Evolutionary conservation across 2,888 invertebrate genomes (phyloP).

Genomic region (Oxyscelio sp.): DNA sequence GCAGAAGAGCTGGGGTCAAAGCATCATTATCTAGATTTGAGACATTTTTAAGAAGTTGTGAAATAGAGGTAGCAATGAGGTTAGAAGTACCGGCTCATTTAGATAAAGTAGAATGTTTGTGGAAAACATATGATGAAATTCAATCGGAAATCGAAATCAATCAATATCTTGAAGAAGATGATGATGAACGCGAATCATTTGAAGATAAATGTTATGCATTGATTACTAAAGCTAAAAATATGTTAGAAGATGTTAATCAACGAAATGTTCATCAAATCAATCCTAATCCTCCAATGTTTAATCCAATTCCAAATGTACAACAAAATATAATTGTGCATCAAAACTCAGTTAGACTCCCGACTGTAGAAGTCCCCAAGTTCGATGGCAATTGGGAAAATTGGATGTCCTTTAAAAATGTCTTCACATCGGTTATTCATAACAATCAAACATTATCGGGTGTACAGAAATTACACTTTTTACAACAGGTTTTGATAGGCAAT

Average conservation of each 20-base stretch:
- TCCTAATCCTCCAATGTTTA: background rate
- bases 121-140: constrained; percentile 1
- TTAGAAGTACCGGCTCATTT: constrained; percentile 1
- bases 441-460: constrained; percentile 3
- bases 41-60: background rate
- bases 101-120: constrained; percentile 7
- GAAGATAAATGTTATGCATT: constrained; percentile 10
- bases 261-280: background rate
- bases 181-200: constrained; percentile 19
- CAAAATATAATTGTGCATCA: constrained; percentile 4
- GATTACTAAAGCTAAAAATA: background rate
- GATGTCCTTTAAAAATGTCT: background rate
- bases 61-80: background rate
- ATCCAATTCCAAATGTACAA: background rate
- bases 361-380: constrained; percentile 1
- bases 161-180: constrained; percentile 7
- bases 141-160: constrained; percentile 6
- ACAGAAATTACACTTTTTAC: constrained; percentile 34
- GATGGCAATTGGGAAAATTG: background rate
- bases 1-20: constrained; percentile 13
- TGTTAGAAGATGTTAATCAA: background rate
- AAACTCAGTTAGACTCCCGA: background rate
- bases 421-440: background rate
- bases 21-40: constrained; percentile 15
- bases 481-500: constrained; percentile 34